Percentiles rank a stretch among this genome's conserved stretches.
phyloP scores from a whole-genome alignment of 1,140 invertebrate genomes.

The Eriosoma lanigerum region DNA sequence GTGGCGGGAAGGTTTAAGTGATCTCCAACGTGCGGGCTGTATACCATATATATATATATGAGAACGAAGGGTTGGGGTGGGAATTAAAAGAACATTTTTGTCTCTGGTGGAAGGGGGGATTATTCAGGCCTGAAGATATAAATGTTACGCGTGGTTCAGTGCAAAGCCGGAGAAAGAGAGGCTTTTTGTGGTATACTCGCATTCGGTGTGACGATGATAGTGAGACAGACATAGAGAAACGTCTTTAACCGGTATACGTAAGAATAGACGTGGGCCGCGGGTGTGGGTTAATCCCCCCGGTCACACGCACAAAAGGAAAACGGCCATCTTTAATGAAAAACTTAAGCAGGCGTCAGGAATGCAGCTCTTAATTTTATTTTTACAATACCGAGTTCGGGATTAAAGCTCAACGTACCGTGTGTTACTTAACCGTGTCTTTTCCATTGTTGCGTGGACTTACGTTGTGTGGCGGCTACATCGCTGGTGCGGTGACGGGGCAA shows the following conservation, averaged over 20 bases:
- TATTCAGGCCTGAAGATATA: constrained; percentile 34
- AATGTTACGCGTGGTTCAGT: constrained; percentile 37
- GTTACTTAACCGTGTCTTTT: constrained; percentile 51
- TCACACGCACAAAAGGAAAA: constrained; percentile 49
- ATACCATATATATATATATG: background rate
- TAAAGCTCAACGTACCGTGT: constrained; percentile 51
- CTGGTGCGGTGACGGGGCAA: background rate
- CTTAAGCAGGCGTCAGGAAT: constrained; percentile 49
- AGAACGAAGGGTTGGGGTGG: background rate
- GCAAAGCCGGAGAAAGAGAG: background rate
- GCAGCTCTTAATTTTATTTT: constrained; percentile 51
- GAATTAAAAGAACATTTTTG: constrained; percentile 52
- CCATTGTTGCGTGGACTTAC: constrained; percentile 10
- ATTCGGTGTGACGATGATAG: too few relatives aligned
- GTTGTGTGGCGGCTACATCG: background rate
- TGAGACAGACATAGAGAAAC: background rate
- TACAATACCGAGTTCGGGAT: constrained; percentile 45
- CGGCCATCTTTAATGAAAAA: constrained; percentile 52
- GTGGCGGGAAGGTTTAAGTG: constrained; percentile 31
- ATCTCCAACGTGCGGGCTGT: constrained; percentile 15
- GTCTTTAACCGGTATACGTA: constrained; percentile 23
- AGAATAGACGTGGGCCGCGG: background rate
- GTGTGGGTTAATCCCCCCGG: constrained; percentile 33
- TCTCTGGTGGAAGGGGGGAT: constrained; percentile 18
- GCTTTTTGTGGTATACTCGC: background rate